A percentile compares a stretch with the other conserved stretches of the same genome.
Evolutionary conservation across 2,797 vertebrate genomes (phyloP).

Genomic region (Molossus alvarezi): DNA sequence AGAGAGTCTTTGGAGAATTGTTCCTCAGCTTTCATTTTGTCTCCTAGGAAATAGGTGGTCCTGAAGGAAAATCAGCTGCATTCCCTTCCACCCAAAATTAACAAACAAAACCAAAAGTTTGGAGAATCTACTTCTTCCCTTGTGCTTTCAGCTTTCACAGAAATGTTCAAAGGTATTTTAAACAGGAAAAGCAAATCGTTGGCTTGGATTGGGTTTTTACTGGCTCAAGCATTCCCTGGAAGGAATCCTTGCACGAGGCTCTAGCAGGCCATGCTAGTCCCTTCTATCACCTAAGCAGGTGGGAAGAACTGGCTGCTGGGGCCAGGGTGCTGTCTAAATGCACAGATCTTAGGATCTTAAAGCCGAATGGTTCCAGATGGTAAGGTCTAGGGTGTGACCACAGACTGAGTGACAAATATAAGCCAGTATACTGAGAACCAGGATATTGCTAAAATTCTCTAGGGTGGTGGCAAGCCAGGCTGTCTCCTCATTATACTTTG

Average conservation of each 20-base stretch:
- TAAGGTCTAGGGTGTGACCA: background rate
- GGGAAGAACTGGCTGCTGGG: background rate
- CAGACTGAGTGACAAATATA: background rate
- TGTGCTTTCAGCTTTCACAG: conserved; percentile 24
- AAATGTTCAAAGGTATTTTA: background rate
- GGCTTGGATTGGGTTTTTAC: background rate
- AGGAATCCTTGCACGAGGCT: background rate
- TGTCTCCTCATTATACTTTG: background rate
- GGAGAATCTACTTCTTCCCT: background rate
- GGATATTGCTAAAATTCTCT: background rate
- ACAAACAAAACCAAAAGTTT: background rate
- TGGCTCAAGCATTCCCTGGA: background rate
- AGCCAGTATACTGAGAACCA: background rate
- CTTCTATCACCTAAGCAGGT: background rate
- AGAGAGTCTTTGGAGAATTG: background rate
- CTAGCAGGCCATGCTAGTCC: background rate
- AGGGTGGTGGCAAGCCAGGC: background rate
- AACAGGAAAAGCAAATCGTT: background rate
- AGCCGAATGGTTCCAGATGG: background rate
- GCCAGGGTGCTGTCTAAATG: background rate
- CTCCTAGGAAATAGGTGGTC: background rate
- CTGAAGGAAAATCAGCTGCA: background rate
- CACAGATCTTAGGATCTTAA: background rate
- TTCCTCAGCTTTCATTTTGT: background rate
- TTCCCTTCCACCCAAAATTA: background rate